phyloP scores from a whole-genome alignment of 1,140 invertebrate genomes.

The Hylyphantes graminicola region DNA sequence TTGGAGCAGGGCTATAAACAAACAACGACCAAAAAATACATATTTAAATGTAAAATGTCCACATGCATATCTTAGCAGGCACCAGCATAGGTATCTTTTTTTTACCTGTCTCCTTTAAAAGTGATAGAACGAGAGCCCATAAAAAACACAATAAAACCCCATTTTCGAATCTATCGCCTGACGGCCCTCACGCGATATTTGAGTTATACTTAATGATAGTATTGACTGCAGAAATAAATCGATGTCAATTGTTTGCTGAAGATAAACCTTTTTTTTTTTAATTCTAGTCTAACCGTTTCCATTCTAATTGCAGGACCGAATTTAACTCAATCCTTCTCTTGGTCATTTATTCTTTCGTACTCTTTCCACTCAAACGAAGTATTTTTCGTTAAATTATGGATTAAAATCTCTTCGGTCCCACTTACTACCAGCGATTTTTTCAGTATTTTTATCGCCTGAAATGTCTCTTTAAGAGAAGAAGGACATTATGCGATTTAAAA shows the following conservation, averaged over 20 bases:
- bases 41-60: constrained; percentile 43
- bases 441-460: constrained; percentile 9
- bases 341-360: constrained; percentile 21
- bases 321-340: constrained; percentile 34
- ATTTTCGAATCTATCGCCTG: constrained; percentile 55
- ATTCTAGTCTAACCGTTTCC: neutral
- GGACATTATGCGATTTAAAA: too few species aligned
- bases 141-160: constrained; percentile 24
- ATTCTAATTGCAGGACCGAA: constrained; percentile 53
- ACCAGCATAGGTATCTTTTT: constrained; percentile 21
- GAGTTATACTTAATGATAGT: constrained; percentile 60
- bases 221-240: constrained; percentile 54
- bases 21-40: constrained; percentile 15
- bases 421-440: neutral
- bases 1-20: constrained; percentile 20
- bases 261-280: constrained; percentile 44
- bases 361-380: constrained; percentile 9
- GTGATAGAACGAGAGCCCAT: neutral
- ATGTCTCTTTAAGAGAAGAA: constrained; percentile 27
- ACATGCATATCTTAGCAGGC: constrained; percentile 49
- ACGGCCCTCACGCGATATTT: constrained; percentile 56
- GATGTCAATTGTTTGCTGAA: constrained; percentile 54
- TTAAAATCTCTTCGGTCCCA: constrained; percentile 23
- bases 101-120: constrained; percentile 30
- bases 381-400: constrained; percentile 17